Evolutionary conservation across 2,888 invertebrate genomes (phyloP), one percentile per base, ranked within the genome.

Genomic region (Latheticus oryzae): DNA sequence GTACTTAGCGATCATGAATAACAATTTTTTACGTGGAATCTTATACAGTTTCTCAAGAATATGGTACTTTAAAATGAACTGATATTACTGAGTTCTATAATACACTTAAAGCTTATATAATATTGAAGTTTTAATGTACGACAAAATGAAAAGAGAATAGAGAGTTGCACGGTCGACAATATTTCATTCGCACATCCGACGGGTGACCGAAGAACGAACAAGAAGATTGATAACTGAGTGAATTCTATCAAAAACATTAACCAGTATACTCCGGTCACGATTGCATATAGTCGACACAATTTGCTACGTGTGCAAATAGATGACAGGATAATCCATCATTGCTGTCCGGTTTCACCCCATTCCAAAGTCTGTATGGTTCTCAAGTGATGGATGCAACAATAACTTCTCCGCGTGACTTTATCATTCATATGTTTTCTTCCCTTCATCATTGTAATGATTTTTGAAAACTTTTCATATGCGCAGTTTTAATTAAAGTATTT

Each of bases 291-390:
- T 69, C 70, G 71, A 70, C 73, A 73, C 75, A 74, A 76, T 76
- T 76, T 76, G 76, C 75, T 75, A 73, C 72, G 72, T 74, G 73
- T 73, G 73, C 71, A 70, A 71, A 73, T 71, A 71, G 71, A 71
- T 73, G 76, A 74, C 73, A 74, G 72, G 57, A 70, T 67, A 72
- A 78, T 78, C 76, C 73, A 78, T 78, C 78, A 78, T 76, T 69
- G 62, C 68, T 71, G 73, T 71, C 73, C 74, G 66, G 70, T 67
- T 71, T 68, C 67, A 65, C 69, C 68, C 70, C 69, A 63, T 65
- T 61, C 66, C 58, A 43, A 38, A 24, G 15, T 55, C 23, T 55
- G 30, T 54, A 38, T 15, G 33, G 19, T 35, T 26, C 35, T 42
- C 42, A 56, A 42, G 42, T 13, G 21, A 23, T 23, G 23, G 47